Evolutionary conservation across 2,797 vertebrate genomes (phyloP).

Genomic region (Garrulus glandarius): DNA sequence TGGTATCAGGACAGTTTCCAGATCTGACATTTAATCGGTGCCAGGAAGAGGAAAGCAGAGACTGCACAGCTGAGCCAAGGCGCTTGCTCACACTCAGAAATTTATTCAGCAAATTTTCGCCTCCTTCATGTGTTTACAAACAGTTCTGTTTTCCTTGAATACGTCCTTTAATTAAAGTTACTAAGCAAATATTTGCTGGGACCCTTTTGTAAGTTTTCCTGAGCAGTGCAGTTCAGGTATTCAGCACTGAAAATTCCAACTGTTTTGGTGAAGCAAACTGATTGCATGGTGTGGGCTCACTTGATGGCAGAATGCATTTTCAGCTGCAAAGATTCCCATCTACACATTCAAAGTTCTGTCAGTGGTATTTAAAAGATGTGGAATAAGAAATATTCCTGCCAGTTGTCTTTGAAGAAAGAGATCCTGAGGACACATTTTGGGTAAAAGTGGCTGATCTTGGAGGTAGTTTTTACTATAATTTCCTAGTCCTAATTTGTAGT

Average conservation of each 20-base stretch:
- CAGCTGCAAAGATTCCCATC: background rate
- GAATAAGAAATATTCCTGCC: background rate
- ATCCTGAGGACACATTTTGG: background rate
- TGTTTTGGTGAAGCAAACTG: background rate
- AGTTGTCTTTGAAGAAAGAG: background rate
- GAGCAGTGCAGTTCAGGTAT: background rate
- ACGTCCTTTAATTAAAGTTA: background rate
- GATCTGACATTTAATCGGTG: slow-evolving; percentile 32
- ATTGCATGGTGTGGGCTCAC: background rate
- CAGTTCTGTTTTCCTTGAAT: background rate
- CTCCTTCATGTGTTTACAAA: slow-evolving; percentile 25
- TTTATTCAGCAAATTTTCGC: background rate
- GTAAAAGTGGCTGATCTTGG: background rate
- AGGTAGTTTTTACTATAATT: background rate
- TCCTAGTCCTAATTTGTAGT: background rate
- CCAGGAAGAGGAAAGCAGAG: background rate
- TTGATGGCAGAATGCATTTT: background rate
- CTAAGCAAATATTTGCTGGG: background rate
- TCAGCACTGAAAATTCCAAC: background rate
- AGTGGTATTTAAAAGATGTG: background rate
- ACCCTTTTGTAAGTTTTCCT: background rate
- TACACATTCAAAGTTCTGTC: background rate
- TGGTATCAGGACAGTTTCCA: background rate
- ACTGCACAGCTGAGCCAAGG: background rate
- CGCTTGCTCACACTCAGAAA: background rate